Evolutionary conservation across 1,140 invertebrate species (phyloP).

Genomic region (Phthorimaea operculella): DNA sequence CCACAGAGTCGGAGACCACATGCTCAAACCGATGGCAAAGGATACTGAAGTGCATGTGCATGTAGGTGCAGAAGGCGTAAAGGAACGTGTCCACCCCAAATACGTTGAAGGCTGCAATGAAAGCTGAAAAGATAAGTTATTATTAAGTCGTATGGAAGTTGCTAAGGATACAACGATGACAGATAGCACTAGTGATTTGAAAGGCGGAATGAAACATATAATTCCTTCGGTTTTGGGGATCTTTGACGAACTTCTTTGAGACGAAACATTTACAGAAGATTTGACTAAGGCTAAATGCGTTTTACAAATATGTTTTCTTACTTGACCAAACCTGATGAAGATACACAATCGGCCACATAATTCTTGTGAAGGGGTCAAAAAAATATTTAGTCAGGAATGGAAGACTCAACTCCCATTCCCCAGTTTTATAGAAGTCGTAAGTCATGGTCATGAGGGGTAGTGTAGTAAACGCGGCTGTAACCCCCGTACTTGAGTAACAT

Average conservation of each 20-base stretch:
- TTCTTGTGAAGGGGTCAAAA: constrained; percentile 24
- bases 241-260: no score
- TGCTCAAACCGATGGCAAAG: constrained; percentile 25
- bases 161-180: no score
- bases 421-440: constrained; percentile 13
- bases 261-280: no score
- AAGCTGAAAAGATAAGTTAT: constrained; percentile 21
- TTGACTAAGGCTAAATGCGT: no score
- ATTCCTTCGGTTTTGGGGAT: no score
- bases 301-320: constrained; percentile 21
- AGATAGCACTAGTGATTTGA: no score
- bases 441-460: neutral
- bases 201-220: no score
- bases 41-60: constrained; percentile 34
- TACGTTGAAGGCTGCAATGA: constrained; percentile 22
- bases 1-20: constrained; percentile 5
- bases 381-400: constrained; percentile 33
- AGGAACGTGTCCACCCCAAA: constrained; percentile 32
- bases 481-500: neutral
- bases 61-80: constrained; percentile 28
- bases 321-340: constrained; percentile 39
- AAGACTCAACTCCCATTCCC: constrained; percentile 17
- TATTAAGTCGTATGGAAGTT: no score
- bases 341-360: constrained; percentile 32
- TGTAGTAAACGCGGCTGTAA: neutral